Evolutionary conservation across 1,140 invertebrate species (phyloP), one percentile per base, ranked within the genome.

Genomic region (Drosophila ercepeae): DNA sequence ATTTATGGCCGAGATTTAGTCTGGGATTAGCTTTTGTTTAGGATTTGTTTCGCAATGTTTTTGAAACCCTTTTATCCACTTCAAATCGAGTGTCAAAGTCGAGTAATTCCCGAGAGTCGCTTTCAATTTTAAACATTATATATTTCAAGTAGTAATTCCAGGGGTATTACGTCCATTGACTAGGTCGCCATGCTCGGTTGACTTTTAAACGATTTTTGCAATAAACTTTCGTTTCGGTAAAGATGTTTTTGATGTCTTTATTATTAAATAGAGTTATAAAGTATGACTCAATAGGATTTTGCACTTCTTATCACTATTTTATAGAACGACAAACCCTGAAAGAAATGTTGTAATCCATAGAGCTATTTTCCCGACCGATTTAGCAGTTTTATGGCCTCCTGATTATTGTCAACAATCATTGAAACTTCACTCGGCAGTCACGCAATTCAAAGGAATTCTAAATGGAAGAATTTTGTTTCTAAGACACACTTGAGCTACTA

Each of bases 341-440:
- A n/a, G n/a, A n/a, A n/a, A n/a, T n/a, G n/a, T 44, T n/a, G 14
- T 6, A 8, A 18, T 27, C 9, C 34, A 50, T 18, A 39, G 21
- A 25, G 34, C 39, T 25, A 27, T 52, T 44, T 34, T 34, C 36
- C 21, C 7, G 32, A 45, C 27, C 32, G 27, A 41, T 13, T 42
- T 36, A 18, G n/a, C 45, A 32, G 25, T 67, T 65, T 67, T 51
- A 67, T 52, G 36, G 41, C 19, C 19, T 41, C 13, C 23, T 36
- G 29, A 52, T 51, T 36, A 48, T 45, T 48, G 21, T 34, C 49
- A 41, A 39, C 46, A 52, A 41, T 69, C 67, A 48, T 39, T 55
- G 51, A 73, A 79, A 79, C 70, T 74, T 74, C 69, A 65, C 36
- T 84, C 64, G 72, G 72, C 29, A 79, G 81, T 86, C 79, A 84